phyloP scores from a whole-genome alignment of 2,113 vertebrate genomes.

The Mellivora capensis region DNA sequence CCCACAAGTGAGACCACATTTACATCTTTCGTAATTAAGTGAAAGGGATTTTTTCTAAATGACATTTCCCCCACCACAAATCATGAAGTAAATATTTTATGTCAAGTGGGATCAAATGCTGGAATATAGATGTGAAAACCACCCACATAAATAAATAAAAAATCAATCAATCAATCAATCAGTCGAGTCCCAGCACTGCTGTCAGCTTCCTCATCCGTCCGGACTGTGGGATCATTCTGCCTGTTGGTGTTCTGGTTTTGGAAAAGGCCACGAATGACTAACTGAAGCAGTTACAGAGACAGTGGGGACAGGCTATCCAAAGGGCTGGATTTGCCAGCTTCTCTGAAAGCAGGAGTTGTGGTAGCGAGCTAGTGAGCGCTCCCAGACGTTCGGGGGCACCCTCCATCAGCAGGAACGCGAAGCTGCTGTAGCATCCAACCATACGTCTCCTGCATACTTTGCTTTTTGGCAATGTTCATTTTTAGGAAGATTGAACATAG shows the following conservation, averaged over 20 bases:
- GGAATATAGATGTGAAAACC: not conserved
- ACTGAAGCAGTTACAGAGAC: not conserved
- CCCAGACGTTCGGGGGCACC: not conserved
- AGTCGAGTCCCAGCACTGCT: not conserved
- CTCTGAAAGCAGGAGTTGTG: not conserved
- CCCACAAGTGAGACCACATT: constrained; percentile 54
- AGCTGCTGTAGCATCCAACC: not conserved
- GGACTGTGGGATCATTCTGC: not conserved
- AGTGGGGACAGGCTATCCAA: not conserved
- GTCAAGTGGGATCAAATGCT: constrained; percentile 34
- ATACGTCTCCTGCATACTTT: not conserved
- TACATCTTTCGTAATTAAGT: constrained; percentile 58
- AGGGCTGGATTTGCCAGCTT: not conserved
- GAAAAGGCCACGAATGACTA: constrained; percentile 33
- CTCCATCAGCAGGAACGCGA: fast-evolving
- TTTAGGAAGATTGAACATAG: constrained; percentile 55
- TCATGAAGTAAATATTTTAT: constrained; percentile 47
- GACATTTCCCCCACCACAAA: not conserved
- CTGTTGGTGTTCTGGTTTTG: not conserved
- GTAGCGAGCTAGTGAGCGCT: not conserved
- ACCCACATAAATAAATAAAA: too few relatives aligned
- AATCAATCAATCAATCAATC: too few relatives aligned
- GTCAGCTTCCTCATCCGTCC: not conserved
- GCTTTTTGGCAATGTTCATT: constrained; percentile 54
- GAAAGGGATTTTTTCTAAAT: constrained; percentile 9